Evolutionary conservation across 1,140 invertebrate genomes (phyloP).

Genomic region (Drosophila triauraria): DNA sequence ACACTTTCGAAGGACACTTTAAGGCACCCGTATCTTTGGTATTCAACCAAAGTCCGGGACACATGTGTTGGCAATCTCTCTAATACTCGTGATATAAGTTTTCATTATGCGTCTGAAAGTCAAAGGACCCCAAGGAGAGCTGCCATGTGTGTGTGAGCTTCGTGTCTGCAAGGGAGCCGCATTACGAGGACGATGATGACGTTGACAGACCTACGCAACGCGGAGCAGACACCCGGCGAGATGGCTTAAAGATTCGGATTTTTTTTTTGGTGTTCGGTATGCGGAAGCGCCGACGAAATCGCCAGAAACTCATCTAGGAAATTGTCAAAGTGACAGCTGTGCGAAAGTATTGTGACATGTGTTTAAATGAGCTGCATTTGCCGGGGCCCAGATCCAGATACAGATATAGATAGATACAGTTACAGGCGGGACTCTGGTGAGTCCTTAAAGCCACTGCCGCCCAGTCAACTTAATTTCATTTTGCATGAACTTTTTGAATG

Average conservation of each 20-base stretch:
- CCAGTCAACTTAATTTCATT: conserved; percentile 65
- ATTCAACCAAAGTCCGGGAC: conserved; percentile 37
- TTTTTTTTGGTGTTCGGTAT: conserved; percentile 16
- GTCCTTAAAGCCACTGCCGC: conserved; percentile 63
- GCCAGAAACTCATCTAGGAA: conserved; percentile 81
- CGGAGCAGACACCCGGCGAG: conserved; percentile 39
- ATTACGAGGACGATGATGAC: conserved; percentile 71
- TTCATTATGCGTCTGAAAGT: conserved; percentile 66
- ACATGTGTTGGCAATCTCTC: conserved; percentile 70
- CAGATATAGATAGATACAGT: conserved; percentile 9
- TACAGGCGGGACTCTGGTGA: conserved; percentile 6
- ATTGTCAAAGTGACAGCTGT: conserved; percentile 83
- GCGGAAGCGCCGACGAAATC: conserved; percentile 40
- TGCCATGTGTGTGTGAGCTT: conserved; percentile 16
- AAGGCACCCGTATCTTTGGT: conserved; percentile 18
- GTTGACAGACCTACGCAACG: conserved; percentile 73
- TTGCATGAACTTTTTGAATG: conserved; percentile 71
- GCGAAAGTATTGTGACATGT: conserved; percentile 82
- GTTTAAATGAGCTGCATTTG: conserved; percentile 82
- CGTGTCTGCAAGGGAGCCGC: conserved; percentile 26
- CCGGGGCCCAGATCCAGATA: conserved; percentile 3
- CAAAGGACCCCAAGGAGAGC: conserved; percentile 32
- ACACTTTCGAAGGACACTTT: not conserved
- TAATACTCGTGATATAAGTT: conserved; percentile 76
- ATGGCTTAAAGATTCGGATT: conserved; percentile 62